Base-by-base conservation (phyloP, 2,888 invertebrate genomes). In the Bimastos eiseni region DNA sequence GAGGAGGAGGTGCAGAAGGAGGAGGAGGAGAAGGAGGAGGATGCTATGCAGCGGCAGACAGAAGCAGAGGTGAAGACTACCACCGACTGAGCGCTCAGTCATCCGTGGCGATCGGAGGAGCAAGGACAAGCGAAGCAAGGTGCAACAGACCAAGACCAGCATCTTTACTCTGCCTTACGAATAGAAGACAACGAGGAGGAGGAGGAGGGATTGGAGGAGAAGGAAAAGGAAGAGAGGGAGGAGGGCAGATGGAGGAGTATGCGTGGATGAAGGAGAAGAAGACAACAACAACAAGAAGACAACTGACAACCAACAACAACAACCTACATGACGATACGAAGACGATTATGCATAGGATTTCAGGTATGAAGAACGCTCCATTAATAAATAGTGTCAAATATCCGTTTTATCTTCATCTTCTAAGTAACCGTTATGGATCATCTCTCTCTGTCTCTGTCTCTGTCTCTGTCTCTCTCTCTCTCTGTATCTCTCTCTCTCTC, bases 261-360 rank as follows among this genome's bases (percentile, higher is more conserved):
- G 70, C 30, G 70, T 70, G 70, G 70, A 70, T 70, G 70, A 70
- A 70, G 70, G 70, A 70, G n/a, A 70, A 70, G 70, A 70, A 70
- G n/a, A n/a, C 70, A 70, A 70, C 70, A n/a, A n/a, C n/a, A n/a
- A 70, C 70, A 70, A 30, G 70, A 70, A 70, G 70, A 13, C 70
- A 70, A 70, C 70, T 70, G 70, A 70, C 70, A 70, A 70, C 70
- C 55, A 55, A 30, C 55, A 70, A 70, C 30, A 70, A 8, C 70
- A 70, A n/a, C n/a, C 70, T 70, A n/a, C 70, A 70, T n/a, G 70
- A 70, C 70, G 70, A 70, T n/a, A 70, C 11, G 17, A 70, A 70
- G n/a, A 70, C 70, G 30, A 11, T 70, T 1, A 70, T 70, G 70
- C 70, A 70, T 70, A 30, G n/a, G n/a, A 70, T 70, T 11, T 70